Base-by-base conservation (phyloP, 1,140 invertebrate genomes). In the Argopecten irradians region DNA sequence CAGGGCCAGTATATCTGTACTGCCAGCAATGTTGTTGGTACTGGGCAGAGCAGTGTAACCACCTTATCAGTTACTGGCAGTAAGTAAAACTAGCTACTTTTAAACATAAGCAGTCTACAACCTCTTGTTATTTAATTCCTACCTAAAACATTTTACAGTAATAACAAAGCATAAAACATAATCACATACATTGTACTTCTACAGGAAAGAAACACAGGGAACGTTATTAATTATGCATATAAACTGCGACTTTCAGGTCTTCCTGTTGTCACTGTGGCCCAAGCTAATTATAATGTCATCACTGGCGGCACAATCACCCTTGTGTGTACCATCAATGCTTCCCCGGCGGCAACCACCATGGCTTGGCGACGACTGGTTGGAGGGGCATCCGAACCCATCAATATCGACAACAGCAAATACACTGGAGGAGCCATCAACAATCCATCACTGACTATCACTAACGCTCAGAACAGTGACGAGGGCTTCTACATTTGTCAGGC, bases 241-340 rank as follows among this genome's bases (percentile, higher is more conserved):
- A n/a, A n/a, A n/a, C n/a, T 87, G 36, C 34, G 87, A n/a, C 36
- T 82, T 34, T 14, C 82, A 87, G 86, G n/a, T 41, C 36, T 43
- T 33, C 86, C 86, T 11, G 19, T 22, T 32, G 86, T 87, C 82
- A 82, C 39, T 33, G 83, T 87, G 28, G 35, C 34, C 28, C 35
- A 43, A 16, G 11, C 34, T 14, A 41, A 28, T 9, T 88, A 88
- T 34, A 85, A 16, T 41, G 83, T 87, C 11, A 85, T 71, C 34
- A 33, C 85, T 22, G 89, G 85, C 32, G 43, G 43, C n/a, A 39
- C 39, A 33, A 32, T 87, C 8, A 84, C 83, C 11, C 43, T 89
- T 8, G 86, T 84, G 34, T 89, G 89, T 55, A 85, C n/a, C 13
- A 84, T 89, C 32, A 84, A 82, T 32, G 82, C 89, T n/a, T 36